Conservation (phyloP, 2,113 vertebrate species). For the Dendrocopos noguchii region DNA sequence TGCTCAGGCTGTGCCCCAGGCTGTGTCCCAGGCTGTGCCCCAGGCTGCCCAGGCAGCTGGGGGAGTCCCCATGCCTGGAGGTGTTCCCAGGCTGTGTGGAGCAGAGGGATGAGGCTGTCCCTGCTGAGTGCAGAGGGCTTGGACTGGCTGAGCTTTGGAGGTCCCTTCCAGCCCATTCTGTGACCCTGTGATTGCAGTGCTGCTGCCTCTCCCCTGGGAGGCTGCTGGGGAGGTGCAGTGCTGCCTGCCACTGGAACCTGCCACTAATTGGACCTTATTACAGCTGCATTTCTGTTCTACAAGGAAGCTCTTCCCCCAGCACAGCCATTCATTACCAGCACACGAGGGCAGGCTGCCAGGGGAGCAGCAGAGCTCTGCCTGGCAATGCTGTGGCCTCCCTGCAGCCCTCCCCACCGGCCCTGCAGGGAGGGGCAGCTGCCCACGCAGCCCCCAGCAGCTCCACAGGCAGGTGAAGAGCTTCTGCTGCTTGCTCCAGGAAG, state of each 20-base stretch:
- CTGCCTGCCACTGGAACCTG: background rate
- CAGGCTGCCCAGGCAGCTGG: too few relatives aligned
- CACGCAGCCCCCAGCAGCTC: background rate
- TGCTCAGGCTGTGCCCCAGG: too few relatives aligned
- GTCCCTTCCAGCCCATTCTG: too few relatives aligned
- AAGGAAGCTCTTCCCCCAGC: slow-evolving; percentile 36
- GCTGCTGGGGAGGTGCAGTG: background rate
- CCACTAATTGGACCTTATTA: slow-evolving; percentile 53
- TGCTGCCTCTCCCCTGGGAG: background rate
- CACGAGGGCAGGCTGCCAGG: background rate
- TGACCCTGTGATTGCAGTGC: background rate
- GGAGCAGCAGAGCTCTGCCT: background rate
- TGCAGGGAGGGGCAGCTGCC: background rate
- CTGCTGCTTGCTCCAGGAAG: background rate
- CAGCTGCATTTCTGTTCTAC: slow-evolving; percentile 53
- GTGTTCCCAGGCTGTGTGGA: too few relatives aligned
- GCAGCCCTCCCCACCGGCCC: background rate
- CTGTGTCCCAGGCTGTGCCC: too few relatives aligned
- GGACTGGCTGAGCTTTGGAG: too few relatives aligned
- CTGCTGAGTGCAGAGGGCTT: too few relatives aligned
- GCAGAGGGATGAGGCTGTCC: too few relatives aligned
- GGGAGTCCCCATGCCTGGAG: too few relatives aligned
- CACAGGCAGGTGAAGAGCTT: background rate
- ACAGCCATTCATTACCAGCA: slow-evolving; percentile 45
- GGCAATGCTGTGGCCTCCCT: background rate